Percentiles rank a stretch among this genome's conserved stretches.
These are phyloP conservation scores for Ips typographus DNA, from an alignment of 1,140 invertebrate species.

Conservation along the genomic window DNA sequence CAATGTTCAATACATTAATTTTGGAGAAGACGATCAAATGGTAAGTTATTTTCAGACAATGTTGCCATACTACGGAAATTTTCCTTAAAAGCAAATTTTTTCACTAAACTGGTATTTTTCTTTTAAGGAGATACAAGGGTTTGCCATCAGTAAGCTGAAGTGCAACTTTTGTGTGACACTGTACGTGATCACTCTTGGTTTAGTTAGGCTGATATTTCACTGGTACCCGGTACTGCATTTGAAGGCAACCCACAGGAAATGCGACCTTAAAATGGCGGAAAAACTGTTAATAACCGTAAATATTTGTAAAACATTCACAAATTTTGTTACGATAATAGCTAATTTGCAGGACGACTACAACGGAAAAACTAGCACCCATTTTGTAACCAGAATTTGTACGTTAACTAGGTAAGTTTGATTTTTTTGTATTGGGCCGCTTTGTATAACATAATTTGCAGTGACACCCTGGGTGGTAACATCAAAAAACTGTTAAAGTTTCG, in stretches of 20 bases:
- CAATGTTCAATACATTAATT: slow-evolving; percentile 58
- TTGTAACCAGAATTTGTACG: slow-evolving; percentile 40
- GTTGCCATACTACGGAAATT: background rate
- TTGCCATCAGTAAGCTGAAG: slow-evolving; percentile 55
- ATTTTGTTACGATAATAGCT: slow-evolving; percentile 1
- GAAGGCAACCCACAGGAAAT: slow-evolving; percentile 70
- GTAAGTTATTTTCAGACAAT: slow-evolving; percentile 26
- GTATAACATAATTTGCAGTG: slow-evolving; percentile 31
- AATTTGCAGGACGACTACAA: slow-evolving; percentile 47
- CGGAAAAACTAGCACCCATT: slow-evolving; percentile 43
- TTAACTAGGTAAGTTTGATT: slow-evolving; percentile 17
- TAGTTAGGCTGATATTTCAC: slow-evolving; percentile 79
- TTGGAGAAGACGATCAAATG: slow-evolving; percentile 70
- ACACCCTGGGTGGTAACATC: slow-evolving; percentile 36
- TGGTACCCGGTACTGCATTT: slow-evolving; percentile 83
- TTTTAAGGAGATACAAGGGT: slow-evolving; percentile 66
- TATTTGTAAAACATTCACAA: slow-evolving; percentile 2
- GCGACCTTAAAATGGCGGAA: slow-evolving; percentile 70
- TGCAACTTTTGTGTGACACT: slow-evolving; percentile 62
- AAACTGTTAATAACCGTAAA: slow-evolving; percentile 74
- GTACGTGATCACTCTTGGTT: slow-evolving; percentile 68
- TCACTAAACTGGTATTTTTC: slow-evolving; percentile 6
- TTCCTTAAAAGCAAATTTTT: background rate
- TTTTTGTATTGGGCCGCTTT: no score
- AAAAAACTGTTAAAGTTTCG: slow-evolving; percentile 48